These are phyloP conservation scores for Lordiphosa mommai DNA, from an alignment of 1,140 invertebrate genomes.

Conservation along the genomic window DNA sequence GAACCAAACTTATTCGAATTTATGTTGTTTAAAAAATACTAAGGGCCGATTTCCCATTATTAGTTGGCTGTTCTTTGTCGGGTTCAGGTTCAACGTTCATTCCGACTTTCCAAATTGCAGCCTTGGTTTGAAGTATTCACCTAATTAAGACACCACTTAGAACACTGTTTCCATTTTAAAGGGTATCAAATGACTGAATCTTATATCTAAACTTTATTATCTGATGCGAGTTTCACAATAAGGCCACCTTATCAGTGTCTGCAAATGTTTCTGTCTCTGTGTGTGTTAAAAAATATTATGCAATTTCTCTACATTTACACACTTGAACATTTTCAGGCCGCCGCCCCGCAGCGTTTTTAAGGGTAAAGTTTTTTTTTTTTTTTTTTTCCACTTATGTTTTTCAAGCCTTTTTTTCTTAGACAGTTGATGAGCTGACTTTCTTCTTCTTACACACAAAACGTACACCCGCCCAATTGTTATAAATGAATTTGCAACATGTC, in stretches of 20 bases:
- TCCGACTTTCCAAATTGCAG: too few relatives aligned
- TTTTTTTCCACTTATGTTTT: slow-evolving; percentile 1
- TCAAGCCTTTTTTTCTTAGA: slow-evolving; percentile 39
- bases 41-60: too few relatives aligned
- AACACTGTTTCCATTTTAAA: neutral
- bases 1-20: too few relatives aligned
- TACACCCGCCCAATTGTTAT: slow-evolving; percentile 45
- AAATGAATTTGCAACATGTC: slow-evolving; percentile 67
- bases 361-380: slow-evolving; percentile 18
- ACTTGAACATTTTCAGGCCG: slow-evolving; percentile 46
- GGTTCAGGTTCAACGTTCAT: too few relatives aligned
- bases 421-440: slow-evolving; percentile 50
- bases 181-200: slow-evolving; percentile 15
- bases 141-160: too few relatives aligned
- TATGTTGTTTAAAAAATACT: too few relatives aligned
- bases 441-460: slow-evolving; percentile 6
- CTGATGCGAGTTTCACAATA: slow-evolving; percentile 51
- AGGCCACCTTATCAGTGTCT: slow-evolving; percentile 27
- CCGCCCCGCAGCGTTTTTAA: slow-evolving; percentile 49
- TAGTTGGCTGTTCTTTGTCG: too few relatives aligned
- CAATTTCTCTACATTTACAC: slow-evolving; percentile 67
- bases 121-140: neutral
- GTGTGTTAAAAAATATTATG: slow-evolving; percentile 63
- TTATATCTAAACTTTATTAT: slow-evolving; percentile 28
- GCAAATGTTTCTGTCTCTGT: slow-evolving; percentile 17